phyloP scores from a whole-genome alignment of 2,113 vertebrate genomes.

The Mastomys coucha region DNA sequence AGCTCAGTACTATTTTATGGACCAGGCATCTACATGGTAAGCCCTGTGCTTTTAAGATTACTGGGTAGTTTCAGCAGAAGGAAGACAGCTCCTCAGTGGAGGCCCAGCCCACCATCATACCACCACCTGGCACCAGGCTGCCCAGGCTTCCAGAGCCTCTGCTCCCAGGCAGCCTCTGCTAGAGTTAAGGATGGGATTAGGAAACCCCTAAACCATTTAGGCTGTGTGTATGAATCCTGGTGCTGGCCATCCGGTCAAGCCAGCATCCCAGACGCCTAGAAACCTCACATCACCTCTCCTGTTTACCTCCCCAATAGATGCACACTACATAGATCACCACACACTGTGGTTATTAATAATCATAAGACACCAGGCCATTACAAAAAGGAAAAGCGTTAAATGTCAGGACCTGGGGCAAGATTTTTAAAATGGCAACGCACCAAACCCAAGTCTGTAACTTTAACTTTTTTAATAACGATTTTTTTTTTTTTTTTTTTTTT shows the following conservation, averaged over 20 bases:
- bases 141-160: not conserved
- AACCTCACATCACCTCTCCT: not conserved
- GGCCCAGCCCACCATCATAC: not conserved
- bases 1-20: not conserved
- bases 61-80: not conserved
- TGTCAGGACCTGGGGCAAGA: conserved; percentile 72
- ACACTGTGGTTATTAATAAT: conserved; percentile 82
- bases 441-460: conserved; percentile 91
- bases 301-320: conserved; percentile 63
- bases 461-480: conserved; percentile 99
- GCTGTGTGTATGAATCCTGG: not conserved
- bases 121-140: not conserved
- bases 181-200: not conserved
- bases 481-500: conserved; percentile 88
- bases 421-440: conserved; percentile 86
- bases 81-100: not conserved
- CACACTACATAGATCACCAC: not conserved
- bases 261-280: not conserved
- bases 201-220: conserved; percentile 28
- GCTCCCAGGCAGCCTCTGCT: conserved; percentile 1
- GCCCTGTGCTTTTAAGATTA: not conserved
- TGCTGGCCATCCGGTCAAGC: not conserved
- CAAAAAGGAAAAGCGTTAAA: conserved; percentile 82
- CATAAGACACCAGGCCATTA: conserved; percentile 70
- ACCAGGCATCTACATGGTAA: not conserved